Base-by-base conservation (phyloP, 2,113 vertebrate species). In the Jacana jacana region DNA sequence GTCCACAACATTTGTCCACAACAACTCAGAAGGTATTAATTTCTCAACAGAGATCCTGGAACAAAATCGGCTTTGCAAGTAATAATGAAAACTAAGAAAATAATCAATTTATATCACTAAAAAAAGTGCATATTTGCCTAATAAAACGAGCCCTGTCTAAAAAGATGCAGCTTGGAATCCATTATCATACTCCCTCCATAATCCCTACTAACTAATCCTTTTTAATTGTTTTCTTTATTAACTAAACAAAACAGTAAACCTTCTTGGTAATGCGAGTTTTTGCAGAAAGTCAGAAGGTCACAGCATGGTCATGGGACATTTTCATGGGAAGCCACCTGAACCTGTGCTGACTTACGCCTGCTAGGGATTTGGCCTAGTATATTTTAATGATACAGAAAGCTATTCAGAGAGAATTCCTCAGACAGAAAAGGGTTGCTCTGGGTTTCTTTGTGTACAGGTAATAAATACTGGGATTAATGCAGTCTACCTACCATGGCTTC, bases 401-500 rank as follows among this genome's bases (percentile, higher is more conserved):
- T 81, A 60, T 69, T 64, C 30, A n/a, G 66, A 87, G 55, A 42
- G 3, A 78, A 75, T 28, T 87, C 61, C 44, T 81, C 69, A 76
- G n/a, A 58, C 20, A 48, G 51, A 31, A 91, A 49, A 75, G 65
- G 31, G 39, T 95, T 66, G 37, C 54, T 75, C 51, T 54, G 77
- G 19, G 84, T 92, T 88, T 91, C 73, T 84, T 23, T 89, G 63
- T 39, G 17, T 61, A 16, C 37, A 8, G 9, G 22, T 33, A 65
- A 33, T 57, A 76, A 76, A 76, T 37, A 77, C 15, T 15, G 40
- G 27, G 44, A 82, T 64, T 61, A 65, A 66, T 33, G 8, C 78
- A 83, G n/a, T 28, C 40, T 39, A n/a, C 97, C 96, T 93, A 99
- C 99, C 98, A 81, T 95, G 27, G 97, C 96, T 91, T 98, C 96